Conservation (phyloP, 2,888 invertebrate genomes). For the Saturnia japonica region DNA sequence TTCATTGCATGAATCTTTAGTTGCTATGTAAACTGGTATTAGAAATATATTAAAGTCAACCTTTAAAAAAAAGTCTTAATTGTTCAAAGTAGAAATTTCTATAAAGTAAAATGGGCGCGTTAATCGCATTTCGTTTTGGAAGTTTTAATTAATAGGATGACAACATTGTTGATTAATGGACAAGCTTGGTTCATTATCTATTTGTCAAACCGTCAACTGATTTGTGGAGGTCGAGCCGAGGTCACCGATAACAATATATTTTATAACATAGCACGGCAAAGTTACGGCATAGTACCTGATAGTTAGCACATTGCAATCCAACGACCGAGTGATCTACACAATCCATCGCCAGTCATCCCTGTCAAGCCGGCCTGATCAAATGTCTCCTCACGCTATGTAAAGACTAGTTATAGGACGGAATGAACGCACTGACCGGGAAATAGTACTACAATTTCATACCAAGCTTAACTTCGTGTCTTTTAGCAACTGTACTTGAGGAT, state of each 20-base stretch:
- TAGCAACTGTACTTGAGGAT: too few species aligned
- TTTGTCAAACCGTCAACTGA: slow-evolving; percentile 11
- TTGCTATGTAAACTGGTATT: background rate
- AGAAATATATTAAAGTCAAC: background rate
- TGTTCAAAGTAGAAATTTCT: slow-evolving; percentile 11
- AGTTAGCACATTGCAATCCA: too few species aligned
- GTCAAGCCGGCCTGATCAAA: too few species aligned
- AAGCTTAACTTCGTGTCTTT: too few species aligned
- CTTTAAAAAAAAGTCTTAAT: background rate
- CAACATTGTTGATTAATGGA: slow-evolving; percentile 25
- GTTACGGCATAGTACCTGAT: too few species aligned
- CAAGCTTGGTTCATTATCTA: slow-evolving; percentile 11
- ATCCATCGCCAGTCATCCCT: too few species aligned
- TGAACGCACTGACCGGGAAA: too few species aligned
- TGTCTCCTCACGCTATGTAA: too few species aligned
- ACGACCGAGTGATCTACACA: too few species aligned
- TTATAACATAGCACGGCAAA: too few species aligned
- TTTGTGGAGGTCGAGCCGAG: background rate
- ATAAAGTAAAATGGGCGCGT: slow-evolving; percentile 19
- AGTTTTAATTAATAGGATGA: slow-evolving; percentile 32
- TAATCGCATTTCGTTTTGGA: slow-evolving; percentile 30
- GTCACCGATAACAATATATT: background rate
- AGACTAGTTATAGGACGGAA: too few species aligned
- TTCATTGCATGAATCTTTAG: background rate
- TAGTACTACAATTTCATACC: too few species aligned